These are phyloP conservation scores for Galago senegalensis DNA, from an alignment of 2,797 vertebrate species.

Conservation along the genomic window DNA sequence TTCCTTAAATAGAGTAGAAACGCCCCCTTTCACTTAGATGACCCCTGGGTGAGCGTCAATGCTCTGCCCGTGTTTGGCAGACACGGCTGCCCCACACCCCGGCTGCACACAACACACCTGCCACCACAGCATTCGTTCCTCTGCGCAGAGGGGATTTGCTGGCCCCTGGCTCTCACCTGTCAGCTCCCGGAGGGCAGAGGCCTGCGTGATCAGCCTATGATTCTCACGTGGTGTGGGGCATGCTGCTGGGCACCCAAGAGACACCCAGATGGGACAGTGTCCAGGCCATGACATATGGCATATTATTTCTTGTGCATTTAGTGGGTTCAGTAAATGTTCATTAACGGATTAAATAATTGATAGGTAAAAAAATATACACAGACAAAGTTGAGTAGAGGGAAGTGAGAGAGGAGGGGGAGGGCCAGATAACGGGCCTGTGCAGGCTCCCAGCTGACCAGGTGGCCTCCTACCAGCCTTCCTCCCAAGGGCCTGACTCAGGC, in stretches of 20 bases:
- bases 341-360: background rate
- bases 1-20: background rate
- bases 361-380: background rate
- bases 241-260: background rate
- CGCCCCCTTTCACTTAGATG: background rate
- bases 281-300: no score
- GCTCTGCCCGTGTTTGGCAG: no score
- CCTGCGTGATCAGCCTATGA: background rate
- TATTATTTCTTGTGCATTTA: background rate
- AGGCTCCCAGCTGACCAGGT: no score
- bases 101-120: no score
- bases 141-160: background rate
- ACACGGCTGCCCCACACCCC: no score
- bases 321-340: background rate
- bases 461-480: fast-evolving
- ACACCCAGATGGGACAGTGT: background rate
- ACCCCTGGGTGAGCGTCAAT: background rate
- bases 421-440: fast-evolving
- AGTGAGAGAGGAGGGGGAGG: background rate
- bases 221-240: background rate
- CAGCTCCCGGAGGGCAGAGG: background rate
- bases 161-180: fast-evolving
- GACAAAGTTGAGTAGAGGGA: background rate
- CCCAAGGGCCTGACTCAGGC: no score
- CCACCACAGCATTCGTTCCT: background rate